Evolutionary conservation across 2,113 vertebrate genomes (phyloP).

Genomic region (Hemibagrus wyckioides): DNA sequence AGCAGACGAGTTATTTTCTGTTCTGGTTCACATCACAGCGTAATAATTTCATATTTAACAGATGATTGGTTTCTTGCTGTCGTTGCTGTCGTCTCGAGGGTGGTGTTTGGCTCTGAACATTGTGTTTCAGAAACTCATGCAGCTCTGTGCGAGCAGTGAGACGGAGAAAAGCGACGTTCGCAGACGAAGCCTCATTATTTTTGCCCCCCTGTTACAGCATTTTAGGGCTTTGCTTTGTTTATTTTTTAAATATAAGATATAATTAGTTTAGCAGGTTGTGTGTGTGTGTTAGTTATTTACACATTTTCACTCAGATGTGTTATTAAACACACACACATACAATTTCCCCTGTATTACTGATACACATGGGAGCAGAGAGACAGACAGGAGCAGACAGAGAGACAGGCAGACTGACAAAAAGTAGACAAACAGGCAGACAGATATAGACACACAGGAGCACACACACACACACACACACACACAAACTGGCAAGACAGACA

Average conservation of each 20-base stretch:
- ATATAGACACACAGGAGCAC: no score
- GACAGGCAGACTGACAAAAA: neutral
- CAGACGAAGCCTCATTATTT: constrained; percentile 23
- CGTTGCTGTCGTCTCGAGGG: neutral
- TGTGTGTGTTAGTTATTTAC: neutral
- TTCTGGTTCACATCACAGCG: neutral
- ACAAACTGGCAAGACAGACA: neutral
- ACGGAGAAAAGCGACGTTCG: neutral
- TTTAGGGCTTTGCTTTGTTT: neutral
- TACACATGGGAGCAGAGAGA: neutral
- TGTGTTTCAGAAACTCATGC: neutral
- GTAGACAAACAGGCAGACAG: neutral
- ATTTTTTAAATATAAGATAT: neutral
- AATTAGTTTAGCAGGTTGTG: neutral
- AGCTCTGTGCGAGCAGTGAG: neutral
- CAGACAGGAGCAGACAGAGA: neutral
- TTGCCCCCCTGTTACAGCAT: neutral
- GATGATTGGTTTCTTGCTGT: constrained; percentile 19
- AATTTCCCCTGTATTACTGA: neutral
- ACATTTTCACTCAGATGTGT: neutral
- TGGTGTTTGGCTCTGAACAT: constrained; percentile 8
- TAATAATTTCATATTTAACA: constrained; percentile 29
- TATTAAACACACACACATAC: neutral
- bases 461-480: neutral
- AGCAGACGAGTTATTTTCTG: constrained; percentile 14